phyloP scores from a whole-genome alignment of 1,140 invertebrate species.

The Steinernema feltiae region DNA sequence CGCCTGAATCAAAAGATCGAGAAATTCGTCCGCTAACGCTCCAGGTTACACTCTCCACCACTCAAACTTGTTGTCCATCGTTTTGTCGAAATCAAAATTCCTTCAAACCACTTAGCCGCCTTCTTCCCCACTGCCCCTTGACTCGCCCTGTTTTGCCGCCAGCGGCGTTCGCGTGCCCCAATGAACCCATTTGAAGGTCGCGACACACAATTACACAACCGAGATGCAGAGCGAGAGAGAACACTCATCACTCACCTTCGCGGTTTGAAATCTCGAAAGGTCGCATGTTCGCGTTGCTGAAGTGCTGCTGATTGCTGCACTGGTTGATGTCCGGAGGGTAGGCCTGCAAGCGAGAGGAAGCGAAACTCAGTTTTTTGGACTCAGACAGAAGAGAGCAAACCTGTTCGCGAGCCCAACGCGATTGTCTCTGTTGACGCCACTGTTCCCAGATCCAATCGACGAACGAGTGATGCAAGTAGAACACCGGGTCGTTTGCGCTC shows the following conservation, averaged over 20 bases:
- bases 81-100: no score
- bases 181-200: no score
- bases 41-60: no score
- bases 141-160: no score
- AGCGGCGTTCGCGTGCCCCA: no score
- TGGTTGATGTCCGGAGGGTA: conserved; percentile 46
- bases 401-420: conserved; percentile 39
- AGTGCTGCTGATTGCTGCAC: conserved; percentile 53
- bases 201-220: no score
- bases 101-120: no score
- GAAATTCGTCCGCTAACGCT: no score
- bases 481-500: conserved; percentile 58
- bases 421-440: conserved; percentile 52
- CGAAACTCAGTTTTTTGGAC: neutral
- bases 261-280: conserved; percentile 51
- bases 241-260: conserved; percentile 37
- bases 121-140: no score
- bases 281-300: conserved; percentile 51
- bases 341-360: conserved; percentile 32
- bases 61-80: no score
- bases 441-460: conserved; percentile 58
- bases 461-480: conserved; percentile 57
- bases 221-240: no score
- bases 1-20: no score
- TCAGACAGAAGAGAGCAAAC: conserved; percentile 21